Percentiles rank a stretch among this genome's conserved stretches.
These are phyloP conservation scores for Nephrotoma guestfalica DNA, from an alignment of 2,888 invertebrate species.

Conservation along the genomic window DNA sequence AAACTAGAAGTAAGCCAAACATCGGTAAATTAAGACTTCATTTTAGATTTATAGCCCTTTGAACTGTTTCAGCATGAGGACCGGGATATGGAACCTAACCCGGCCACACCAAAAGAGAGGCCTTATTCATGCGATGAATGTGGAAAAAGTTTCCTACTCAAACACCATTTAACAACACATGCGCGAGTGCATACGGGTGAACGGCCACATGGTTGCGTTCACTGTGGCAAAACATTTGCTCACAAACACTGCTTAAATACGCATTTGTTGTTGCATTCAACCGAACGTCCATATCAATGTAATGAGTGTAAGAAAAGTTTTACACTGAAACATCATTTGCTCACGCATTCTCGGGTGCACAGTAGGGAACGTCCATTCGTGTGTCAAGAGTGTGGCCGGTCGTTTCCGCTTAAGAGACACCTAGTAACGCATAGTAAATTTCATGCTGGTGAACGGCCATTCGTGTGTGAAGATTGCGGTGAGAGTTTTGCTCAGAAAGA, in stretches of 20 bases:
- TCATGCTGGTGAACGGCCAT: slow-evolving; percentile 72
- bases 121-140: slow-evolving; percentile 73
- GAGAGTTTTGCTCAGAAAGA: slow-evolving; percentile 87
- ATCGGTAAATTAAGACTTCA: background rate
- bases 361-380: slow-evolving; percentile 69
- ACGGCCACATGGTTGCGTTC: slow-evolving; percentile 60
- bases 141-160: slow-evolving; percentile 67
- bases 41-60: background rate
- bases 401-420: slow-evolving; percentile 68
- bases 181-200: slow-evolving; percentile 70
- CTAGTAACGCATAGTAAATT: slow-evolving; percentile 75
- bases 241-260: slow-evolving; percentile 74
- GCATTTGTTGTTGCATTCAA: slow-evolving; percentile 64
- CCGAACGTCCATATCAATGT: slow-evolving; percentile 69
- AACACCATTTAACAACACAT: slow-evolving; percentile 73
- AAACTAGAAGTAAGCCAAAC: slow-evolving; percentile 23
- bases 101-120: slow-evolving; percentile 44
- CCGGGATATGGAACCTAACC: slow-evolving; percentile 19
- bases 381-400: slow-evolving; percentile 67
- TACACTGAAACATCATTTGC: slow-evolving; percentile 69
- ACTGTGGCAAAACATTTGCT: slow-evolving; percentile 69
- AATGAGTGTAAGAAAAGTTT: slow-evolving; percentile 77
- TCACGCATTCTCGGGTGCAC: slow-evolving; percentile 61
- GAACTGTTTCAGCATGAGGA: slow-evolving; percentile 22
- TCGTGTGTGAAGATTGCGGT: slow-evolving; percentile 76